Evolutionary conservation across 2,888 invertebrate species (phyloP), one percentile per base, ranked within the genome.

Genomic region (Scelioninae gen. 2): DNA sequence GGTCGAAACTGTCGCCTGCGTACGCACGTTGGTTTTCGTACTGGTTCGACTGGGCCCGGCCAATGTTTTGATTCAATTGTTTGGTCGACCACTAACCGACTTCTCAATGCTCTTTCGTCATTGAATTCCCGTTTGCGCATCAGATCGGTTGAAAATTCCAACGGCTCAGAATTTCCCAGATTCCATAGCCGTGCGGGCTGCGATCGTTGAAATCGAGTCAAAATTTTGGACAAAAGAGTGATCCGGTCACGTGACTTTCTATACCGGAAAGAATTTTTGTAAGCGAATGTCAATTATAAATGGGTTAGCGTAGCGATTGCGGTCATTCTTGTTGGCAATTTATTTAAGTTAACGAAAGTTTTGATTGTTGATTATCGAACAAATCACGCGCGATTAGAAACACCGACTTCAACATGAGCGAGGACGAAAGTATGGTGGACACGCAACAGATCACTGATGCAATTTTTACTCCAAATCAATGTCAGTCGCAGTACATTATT

Each of bases 41-140:
- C 22, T 22, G 5, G 22, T 22, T 22, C n/a, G 3, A 1, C 33
- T 10, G n/a, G 9, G 10, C 33, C 2, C 9, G 10, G 3, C 33
- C 1, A 33, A 33, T 33, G 33, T 33, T 33, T 33, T 33, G 33
- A 33, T 33, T 33, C 33, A 33, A 33, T 33, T 33, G 33, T 33
- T 33, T n/a, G 10, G 33, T 6, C 2, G n/a, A n/a, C n/a, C 33
- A 33, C 3, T n/a, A n/a, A 10, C n/a, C 2, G 9, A 9, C 3
- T 33, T 33, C n/a, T 10, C 33, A 33, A 10, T n/a, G n/a, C 3
- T 33, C 3, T 33, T 10, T 33, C 33, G 10, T n/a, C 33, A 33
- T 33, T 3, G 9, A 10, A 33, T n/a, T 33, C n/a, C 7, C 10
- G n/a, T n/a, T 0, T 33, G 1, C 0, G 33, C 10, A n/a, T 33